Base-by-base conservation (phyloP, 2,113 vertebrate species). In the Bettongia penicillata region DNA sequence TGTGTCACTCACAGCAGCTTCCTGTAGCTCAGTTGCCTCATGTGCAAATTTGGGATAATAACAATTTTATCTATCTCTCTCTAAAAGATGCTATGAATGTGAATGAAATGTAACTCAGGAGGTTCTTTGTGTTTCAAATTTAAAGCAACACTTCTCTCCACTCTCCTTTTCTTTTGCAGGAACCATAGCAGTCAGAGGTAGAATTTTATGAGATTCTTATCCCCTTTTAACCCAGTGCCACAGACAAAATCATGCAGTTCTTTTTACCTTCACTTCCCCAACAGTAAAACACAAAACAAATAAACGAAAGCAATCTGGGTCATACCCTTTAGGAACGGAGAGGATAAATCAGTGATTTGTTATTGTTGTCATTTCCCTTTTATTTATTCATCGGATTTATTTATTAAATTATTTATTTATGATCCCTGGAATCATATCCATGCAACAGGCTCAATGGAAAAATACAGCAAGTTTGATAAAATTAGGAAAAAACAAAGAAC, bases 11-110 rank as follows among this genome's bases (percentile, higher is more conserved):
- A 51, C 1, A 31, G 90, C 26, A 91, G 50, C 26, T 52, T 51
- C 50, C 51, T 92, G 2, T 43, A 77, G 48, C 31, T 96, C 91
- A 90, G 90, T 53, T 95, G 31, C 57, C 47, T 95, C 90, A 90
- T 91, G 43, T 94, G 28, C 57, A 68, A 23, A 57, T 25, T 68
- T 53, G 90, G 53, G 25, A 89, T 52, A 93, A 94, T 50, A 96
- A 43, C 68, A 68, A 37, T 10, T 68, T 68, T 37, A 43, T 77
- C 37, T 43, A 23, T 84, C 50, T 51, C 55, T 49, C 48, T 48
- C 48, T 48, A 31, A 92, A 61, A 31, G 24, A 51, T 68, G 22
- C 2, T 68, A 55, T 50, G 28, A 68, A 49, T 92, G 8, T 92
- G 28, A 52, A 84, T 84, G 68, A 23, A 43, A 84, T 84, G 16